Conservation (phyloP, 2,113 vertebrate species). For the Sprattus sprattus region DNA sequence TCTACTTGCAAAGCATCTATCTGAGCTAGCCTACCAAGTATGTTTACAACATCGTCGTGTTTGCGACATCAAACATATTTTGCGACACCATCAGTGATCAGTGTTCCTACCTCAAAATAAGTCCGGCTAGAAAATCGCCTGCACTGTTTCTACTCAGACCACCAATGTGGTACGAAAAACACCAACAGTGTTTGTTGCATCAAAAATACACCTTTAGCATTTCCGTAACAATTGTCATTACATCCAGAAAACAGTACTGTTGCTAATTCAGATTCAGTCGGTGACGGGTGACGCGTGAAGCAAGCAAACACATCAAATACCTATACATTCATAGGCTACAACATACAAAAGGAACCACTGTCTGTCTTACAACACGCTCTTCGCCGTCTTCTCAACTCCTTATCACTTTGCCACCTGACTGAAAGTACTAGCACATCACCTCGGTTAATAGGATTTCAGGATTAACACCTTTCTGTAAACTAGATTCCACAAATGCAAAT, state of each 20-base stretch:
- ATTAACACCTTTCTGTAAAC: constrained; percentile 52
- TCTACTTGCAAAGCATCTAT: not conserved
- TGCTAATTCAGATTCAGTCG: too few relatives aligned
- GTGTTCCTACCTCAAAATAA: not conserved
- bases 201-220: too few relatives aligned
- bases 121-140: not conserved
- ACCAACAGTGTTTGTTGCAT: not conserved
- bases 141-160: not conserved
- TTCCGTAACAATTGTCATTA: too few relatives aligned
- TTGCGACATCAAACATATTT: not conserved
- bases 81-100: not conserved
- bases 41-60: not conserved
- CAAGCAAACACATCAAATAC: not conserved
- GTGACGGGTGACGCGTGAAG: too few relatives aligned
- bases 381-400: not conserved
- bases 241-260: too few relatives aligned
- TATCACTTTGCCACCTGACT: not conserved
- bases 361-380: not conserved
- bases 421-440: constrained; percentile 22
- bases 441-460: constrained; percentile 59
- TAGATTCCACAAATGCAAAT: constrained; percentile 31
- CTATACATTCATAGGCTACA: not conserved
- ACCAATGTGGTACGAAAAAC: not conserved
- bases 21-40: not conserved
- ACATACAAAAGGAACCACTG: not conserved